Evolutionary conservation across 2,113 vertebrate genomes (phyloP), one percentile per base, ranked within the genome.

Genomic region (Ramphastos sulfuratus): DNA sequence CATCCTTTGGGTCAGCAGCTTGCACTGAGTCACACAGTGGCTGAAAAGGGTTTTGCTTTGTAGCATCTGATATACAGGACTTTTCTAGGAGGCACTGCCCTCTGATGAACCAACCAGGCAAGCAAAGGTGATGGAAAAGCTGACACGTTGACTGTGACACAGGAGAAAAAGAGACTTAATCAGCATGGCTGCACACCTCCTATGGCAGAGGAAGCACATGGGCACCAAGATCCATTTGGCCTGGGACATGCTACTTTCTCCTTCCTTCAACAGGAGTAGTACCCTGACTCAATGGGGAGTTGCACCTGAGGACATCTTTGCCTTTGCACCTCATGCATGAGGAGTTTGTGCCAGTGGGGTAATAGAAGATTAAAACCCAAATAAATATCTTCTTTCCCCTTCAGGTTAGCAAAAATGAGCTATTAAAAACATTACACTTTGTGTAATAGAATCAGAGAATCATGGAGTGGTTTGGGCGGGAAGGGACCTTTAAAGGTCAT

Each of bases 11-110:
- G 10, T 23, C 44, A 65, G 52, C 50, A 65, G 44, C 56, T 79
- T 56, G n/a, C 20, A 58, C 39, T 33, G 35, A 6, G 28, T 37
- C n/a, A 2, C 1, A 0, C 0, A 10, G 20, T 1, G 3, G 13
- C 5, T 18, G 10, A 25, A 70, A 52, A 73, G 17, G 12, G 23
- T 7, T 10, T 73, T 63, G 28, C 16, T 70, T 67, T 60, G 25
- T 10, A 44, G 15, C 50, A 14, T 18, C 27, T 12, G 20, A 19
- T 64, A 69, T 55, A 56, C 58, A 70, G 33, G n/a, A 35, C 20
- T 33, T 54, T 72, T 55, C 50, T 19, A 48, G 6, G n/a, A 44
- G 42, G 31, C 1, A 1, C 37, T 75, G 55, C 46, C n/a, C 46
- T 83, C 59, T 71, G 31, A 30, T 10, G 37, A 39, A 39, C 37